Base-by-base conservation (phyloP, 2,888 invertebrate species). In the Cryptosula pallasiana region DNA sequence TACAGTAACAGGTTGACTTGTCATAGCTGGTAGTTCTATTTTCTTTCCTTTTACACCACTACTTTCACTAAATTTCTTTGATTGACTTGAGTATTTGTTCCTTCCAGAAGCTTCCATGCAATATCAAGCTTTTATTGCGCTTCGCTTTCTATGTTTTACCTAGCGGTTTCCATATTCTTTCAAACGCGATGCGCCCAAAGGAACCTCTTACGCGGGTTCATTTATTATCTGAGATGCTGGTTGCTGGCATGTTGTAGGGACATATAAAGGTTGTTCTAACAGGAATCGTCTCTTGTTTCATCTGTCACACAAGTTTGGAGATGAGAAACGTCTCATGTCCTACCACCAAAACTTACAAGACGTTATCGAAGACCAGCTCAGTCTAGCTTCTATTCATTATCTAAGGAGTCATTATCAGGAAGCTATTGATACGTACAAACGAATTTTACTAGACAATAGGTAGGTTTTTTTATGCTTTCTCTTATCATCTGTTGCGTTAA, bases 351-450 rank as follows among this genome's bases (percentile, higher is more conserved):
- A 91, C 71, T 87, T 98, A 54, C 90, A 92, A 72, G 94, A 95
- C 80, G 89, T 92, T 5, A 89, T 95, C 0, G 95, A 97, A 84
- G 97, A 99, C 87, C 96, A 97, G 84, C 88, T 99, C 55, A 94
- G 95, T 78, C 85, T 98, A 72, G 98, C 98, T 0, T 94, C 97
- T 0, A 92, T 99, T 77, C 97, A 99, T 83, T 99, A 95, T 82
- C 87, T 98, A 72, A 88, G 97, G 72, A 92, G 93, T 3, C 98
- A 99, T 85, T 99, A 97, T 83, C 96, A 97, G 83, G 98, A 99
- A 84, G 97, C 99, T 69, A 96, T 98, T 75, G 97, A 98, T 83
- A 94, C 98, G 75, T 99, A 99, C 83, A 99, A 98, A 85, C 89
- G 94, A 74, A 89, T 98, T 72, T 87, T 98, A 20, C 86, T 95